Evolutionary conservation across 2,797 vertebrate species (phyloP), one percentile per base, ranked within the genome.

Genomic region (Alca torda): DNA sequence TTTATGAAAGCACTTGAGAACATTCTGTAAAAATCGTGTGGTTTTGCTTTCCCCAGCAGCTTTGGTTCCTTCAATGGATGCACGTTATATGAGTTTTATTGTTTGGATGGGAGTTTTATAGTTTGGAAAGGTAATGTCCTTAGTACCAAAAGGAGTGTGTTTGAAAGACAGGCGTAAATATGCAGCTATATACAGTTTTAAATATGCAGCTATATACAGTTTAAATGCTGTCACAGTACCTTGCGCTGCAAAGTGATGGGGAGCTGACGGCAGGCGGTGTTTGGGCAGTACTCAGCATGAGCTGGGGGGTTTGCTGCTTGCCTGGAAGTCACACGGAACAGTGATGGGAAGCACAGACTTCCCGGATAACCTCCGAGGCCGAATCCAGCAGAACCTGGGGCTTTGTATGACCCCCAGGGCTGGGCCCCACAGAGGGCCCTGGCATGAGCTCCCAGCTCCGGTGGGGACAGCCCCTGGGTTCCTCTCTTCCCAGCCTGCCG

Each of bases 401-500:
- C 17, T 65, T 43, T 33, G 11, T 16, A 9, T n/a, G 53, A 16
- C 15, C 17, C 24, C 14, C 0, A 1, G 39, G 39, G 19, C 57
- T 65, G 37, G 15, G 48, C 8, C 31, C 16, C 16, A 3, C 0
- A 1, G 26, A 8, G 0, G 1, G 4, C 50, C 57, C 53, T 57
- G 63, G 35, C 14, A n/a, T 11, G 12, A 75, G 10, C 25, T 39
- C 53, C 31, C 61, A 48, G 48, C 21, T 39, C 18, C 4, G 2
- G 16, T 0, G 11, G 30, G 30, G 17, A 11, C 69, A 70, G 48
- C 28, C 30, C 45, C 7, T 1, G 6, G 31, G 9, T 4, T 86
- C 26, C 31, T 45, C 26, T 70, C 28, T 68, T 61, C 35, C 33
- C 61, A 69, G 3, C 0, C 1, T 46, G 28, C 16, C 0, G 3